phyloP scores from a whole-genome alignment of 2,113 vertebrate genomes.

The Dipodomys stephensi region DNA sequence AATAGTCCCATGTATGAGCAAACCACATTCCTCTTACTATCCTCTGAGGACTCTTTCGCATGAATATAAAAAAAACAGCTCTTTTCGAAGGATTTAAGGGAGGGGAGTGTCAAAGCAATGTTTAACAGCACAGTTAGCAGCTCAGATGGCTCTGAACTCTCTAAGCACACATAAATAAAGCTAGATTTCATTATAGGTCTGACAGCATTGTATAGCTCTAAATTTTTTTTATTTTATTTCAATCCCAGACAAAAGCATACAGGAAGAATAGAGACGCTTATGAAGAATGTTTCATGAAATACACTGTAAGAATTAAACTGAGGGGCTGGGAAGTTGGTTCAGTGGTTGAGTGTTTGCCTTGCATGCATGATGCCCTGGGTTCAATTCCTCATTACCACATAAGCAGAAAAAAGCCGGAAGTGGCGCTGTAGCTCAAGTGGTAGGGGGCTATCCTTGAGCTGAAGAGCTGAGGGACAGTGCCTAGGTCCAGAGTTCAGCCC shows the following conservation, averaged over 20 bases:
- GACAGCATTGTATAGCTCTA: slow-evolving; percentile 67
- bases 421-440: too few species aligned
- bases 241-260: slow-evolving; percentile 56
- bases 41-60: slow-evolving; percentile 63
- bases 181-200: slow-evolving; percentile 75
- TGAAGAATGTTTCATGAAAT: slow-evolving; percentile 69
- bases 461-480: too few species aligned
- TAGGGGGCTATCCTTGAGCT: too few species aligned
- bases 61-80: slow-evolving; percentile 65
- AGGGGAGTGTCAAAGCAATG: slow-evolving; percentile 58
- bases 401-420: too few species aligned
- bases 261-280: slow-evolving; percentile 54
- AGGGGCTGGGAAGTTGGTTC: too few species aligned
- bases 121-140: slow-evolving; percentile 79
- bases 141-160: slow-evolving; percentile 45
- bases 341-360: too few species aligned
- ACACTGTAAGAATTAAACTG: background rate
- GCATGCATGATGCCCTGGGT: too few species aligned
- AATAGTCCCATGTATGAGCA: slow-evolving; percentile 32
- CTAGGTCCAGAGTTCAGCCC: too few species aligned
- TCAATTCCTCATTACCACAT: too few species aligned
- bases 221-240: slow-evolving; percentile 76
- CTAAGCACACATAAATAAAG: slow-evolving; percentile 80
- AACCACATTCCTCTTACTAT: slow-evolving; percentile 26
- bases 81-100: slow-evolving; percentile 68